phyloP scores from a whole-genome alignment of 2,797 vertebrate genomes.

The Heliangelus exortis region DNA sequence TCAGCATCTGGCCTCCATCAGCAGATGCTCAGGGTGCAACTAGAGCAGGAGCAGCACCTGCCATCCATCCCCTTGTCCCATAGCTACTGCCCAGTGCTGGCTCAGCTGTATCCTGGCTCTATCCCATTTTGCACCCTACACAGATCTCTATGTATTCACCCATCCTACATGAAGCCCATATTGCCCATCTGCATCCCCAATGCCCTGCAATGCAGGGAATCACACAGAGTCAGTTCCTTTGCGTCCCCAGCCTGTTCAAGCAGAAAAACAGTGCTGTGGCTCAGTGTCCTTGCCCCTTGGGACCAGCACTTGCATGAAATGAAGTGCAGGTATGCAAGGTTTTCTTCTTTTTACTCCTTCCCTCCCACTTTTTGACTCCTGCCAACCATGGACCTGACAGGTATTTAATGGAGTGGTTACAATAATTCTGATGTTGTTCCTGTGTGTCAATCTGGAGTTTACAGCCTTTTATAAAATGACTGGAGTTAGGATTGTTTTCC shows the following conservation, averaged over 20 bases:
- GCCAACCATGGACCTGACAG: neutral
- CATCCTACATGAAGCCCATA: accelerated
- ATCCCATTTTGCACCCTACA: neutral
- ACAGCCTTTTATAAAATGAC: neutral
- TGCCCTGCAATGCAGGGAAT: accelerated
- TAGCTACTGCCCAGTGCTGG: neutral
- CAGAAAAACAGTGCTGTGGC: neutral
- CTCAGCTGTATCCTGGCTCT: neutral
- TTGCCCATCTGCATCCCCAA: neutral
- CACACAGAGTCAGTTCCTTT: neutral
- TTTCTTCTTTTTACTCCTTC: neutral
- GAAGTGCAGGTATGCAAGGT: no score
- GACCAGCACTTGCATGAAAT: neutral
- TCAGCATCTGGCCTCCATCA: accelerated
- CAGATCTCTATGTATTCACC: accelerated
- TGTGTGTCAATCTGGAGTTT: neutral
- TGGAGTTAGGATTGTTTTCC: neutral
- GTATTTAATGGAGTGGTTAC: neutral
- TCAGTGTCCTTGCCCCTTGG: neutral
- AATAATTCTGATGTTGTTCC: neutral
- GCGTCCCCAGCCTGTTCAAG: neutral
- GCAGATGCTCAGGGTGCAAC: accelerated
- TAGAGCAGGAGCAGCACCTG: neutral
- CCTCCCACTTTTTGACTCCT: neutral
- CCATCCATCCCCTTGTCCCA: neutral